Evolutionary conservation across 2,888 invertebrate species (phyloP).

Genomic region (Cantharis rustica): DNA sequence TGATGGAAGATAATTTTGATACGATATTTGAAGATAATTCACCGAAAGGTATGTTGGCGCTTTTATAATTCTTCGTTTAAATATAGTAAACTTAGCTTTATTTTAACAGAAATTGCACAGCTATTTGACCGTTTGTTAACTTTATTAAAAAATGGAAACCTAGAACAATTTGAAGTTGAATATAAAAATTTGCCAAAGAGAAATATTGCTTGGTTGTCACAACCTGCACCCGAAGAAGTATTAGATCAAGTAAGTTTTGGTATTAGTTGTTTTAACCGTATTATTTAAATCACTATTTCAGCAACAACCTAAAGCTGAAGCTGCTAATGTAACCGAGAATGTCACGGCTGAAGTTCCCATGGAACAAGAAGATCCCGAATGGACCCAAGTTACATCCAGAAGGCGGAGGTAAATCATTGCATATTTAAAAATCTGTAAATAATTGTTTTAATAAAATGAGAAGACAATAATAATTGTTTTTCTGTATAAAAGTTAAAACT

Average conservation of each 20-base stretch:
- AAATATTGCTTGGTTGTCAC: conserved; percentile 63
- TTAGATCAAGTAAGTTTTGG: conserved; percentile 30
- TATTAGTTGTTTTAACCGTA: conserved; percentile 13
- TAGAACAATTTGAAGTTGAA: conserved; percentile 62
- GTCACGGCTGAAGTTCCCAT: conserved; percentile 31
- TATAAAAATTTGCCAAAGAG: conserved; percentile 63
- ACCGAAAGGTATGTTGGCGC: conserved; percentile 59
- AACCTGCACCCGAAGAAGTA: conserved; percentile 46
- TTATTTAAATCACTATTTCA: not conserved
- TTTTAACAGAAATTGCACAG: conserved; percentile 62
- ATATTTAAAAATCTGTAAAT: not conserved
- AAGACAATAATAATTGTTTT: no score
- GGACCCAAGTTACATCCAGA: conserved; percentile 66
- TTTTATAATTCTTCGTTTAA: not conserved
- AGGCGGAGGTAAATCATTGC: conserved; percentile 57
- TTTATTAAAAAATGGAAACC: conserved; percentile 62
- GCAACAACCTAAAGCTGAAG: not conserved
- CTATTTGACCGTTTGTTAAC: conserved; percentile 62
- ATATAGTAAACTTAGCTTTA: not conserved
- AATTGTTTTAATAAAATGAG: not conserved
- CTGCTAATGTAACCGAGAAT: not conserved
- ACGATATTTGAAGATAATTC: conserved; percentile 75
- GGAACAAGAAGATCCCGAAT: conserved; percentile 67
- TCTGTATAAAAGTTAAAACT: no score
- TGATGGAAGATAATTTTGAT: conserved; percentile 75